Base-by-base conservation (phyloP, 2,113 vertebrate genomes). In the Nyctibius bracteatus region DNA sequence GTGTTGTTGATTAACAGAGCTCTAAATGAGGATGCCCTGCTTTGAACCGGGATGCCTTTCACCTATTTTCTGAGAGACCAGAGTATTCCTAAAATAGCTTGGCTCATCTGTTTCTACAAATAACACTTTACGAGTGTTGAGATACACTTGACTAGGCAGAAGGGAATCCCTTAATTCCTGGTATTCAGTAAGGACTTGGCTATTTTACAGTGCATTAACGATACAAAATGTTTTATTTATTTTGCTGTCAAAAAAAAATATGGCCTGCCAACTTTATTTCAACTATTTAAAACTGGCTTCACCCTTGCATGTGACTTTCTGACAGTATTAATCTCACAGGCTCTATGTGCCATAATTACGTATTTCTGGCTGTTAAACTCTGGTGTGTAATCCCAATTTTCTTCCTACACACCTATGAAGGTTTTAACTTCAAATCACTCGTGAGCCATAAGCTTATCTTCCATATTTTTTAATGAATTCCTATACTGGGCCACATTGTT, bases 201-300 rank as follows among this genome's bases (percentile, higher is more conserved):
- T 88, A 59, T 95, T 90, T 96, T 95, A 71, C 93, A 94, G 74
- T 23, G 72, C 46, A 71, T 90, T 96, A 92, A 88, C 49, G 67
- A 78, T 59, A 81, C 5, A 93, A 62, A 90, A 81, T 58, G 30
- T 57, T 92, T 93, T 93, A 93, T 96, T 97, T 96, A 93, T 92
- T 95, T 87, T 90, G 28, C 63, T 95, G 68, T 71, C 72, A 54
- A 83, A 77, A 65, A 47, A 62, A 46, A 3, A 4, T 58, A 75
- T 16, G 22, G 57, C 47, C 89, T 94, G 66, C 51, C 77, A 90
- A 67, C 6, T 86, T 96, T 86, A 94, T 94, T 94, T 96, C 58
- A 96, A 68, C 62, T 92, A 72, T 31, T 95, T 71, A 51, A 92
- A 67, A 68, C 18, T 58, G 6, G 9, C 47, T 97, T 96, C 44